These are phyloP conservation scores for Spilogale gracilis DNA, from an alignment of 2,113 vertebrate species.

Conservation along the genomic window DNA sequence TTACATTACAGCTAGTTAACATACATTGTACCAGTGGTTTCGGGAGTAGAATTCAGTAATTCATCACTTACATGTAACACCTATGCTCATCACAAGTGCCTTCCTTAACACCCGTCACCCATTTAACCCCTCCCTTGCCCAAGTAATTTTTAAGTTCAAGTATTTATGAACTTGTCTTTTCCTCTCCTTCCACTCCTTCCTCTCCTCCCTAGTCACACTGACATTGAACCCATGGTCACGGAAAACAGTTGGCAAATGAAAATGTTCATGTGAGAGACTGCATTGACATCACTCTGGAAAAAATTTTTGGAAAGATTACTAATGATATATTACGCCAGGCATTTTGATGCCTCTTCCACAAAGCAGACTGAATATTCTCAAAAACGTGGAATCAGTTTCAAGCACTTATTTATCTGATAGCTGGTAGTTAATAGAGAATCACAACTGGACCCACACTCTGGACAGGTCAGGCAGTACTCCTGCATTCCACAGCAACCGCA, in stretches of 20 bases:
- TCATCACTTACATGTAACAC: background rate
- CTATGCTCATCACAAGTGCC: background rate
- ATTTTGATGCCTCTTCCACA: constrained; percentile 1
- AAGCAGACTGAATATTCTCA: background rate
- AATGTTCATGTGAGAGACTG: constrained; percentile 36
- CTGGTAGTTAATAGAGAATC: constrained; percentile 18
- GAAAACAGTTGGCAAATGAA: background rate
- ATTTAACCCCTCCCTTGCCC: background rate
- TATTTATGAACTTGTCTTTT: background rate
- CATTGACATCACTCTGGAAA: background rate
- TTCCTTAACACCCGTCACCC: background rate
- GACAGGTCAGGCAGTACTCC: background rate
- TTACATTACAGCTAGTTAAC: background rate
- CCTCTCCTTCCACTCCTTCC: background rate
- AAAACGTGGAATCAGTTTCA: background rate
- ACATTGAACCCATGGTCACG: background rate
- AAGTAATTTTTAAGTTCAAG: background rate
- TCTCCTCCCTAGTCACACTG: background rate
- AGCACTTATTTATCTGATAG: background rate
- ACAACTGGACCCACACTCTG: background rate
- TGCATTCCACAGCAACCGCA: background rate
- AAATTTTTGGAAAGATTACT: background rate
- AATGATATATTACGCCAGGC: background rate
- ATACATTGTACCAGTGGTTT: background rate
- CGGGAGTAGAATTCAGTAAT: background rate